Evolutionary conservation across 2,888 invertebrate genomes (phyloP), one percentile per base, ranked within the genome.

Genomic region (Pseudanteris insignis): DNA sequence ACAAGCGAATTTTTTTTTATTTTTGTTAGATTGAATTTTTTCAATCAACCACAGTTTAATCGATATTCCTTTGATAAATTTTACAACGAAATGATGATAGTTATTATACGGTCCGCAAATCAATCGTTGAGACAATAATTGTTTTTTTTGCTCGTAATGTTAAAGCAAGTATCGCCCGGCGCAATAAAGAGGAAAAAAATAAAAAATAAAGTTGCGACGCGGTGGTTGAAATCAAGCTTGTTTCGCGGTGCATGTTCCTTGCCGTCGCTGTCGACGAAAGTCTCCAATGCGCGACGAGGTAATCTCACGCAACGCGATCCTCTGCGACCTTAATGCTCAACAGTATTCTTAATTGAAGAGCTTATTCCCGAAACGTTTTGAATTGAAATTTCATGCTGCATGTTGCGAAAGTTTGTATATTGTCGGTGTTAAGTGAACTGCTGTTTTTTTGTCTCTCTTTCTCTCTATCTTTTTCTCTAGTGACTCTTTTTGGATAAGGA

Each of bases 321-420:
- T 40, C 12, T 28, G 44, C 59, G 59, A 50, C 59, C 50, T 51
- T 59, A 46, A 51, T 51, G 36, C 59, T 51, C 40, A 24, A 40
- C 51, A 46, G 51, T 51, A 51, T 59, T 51, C 53, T 59, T 59
- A 59, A 59, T 59, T 59, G 59, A 59, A 59, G 53, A 53, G 47
- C 59, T 53, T 51, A 47, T 47, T 47, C 34, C 41, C 41, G 47
- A 53, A 53, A 47, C 59, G 53, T 59, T 51, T 51, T 41, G 34
- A 41, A 53, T 50, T 47, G 47, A 53, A 59, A 59, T 47, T 59
- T 47, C 28, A 21, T 34, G 13, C 18, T 38, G 46, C 24, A 18
- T 40, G 36, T 21, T 21, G 25, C 18, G 4, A 47, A 54, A 46
- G 38, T 50, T 50, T 30, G 48, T 30, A 29, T 14, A 54, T 46